A percentile compares a stretch with the other conserved stretches of the same genome.
Conservation (phyloP, 2,888 invertebrate species). For the Tubiluchus corallicola region DNA sequence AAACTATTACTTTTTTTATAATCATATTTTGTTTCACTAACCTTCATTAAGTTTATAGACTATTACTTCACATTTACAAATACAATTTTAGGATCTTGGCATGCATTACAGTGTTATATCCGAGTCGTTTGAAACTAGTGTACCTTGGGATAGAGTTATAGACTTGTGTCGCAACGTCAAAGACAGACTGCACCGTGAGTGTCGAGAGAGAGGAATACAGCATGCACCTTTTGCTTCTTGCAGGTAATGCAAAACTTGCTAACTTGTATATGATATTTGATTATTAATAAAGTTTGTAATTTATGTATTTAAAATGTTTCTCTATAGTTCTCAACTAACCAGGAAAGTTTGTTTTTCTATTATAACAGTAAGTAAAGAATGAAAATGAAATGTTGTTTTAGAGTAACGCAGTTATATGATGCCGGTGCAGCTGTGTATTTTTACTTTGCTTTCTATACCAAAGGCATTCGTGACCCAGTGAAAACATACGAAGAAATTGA, state of each 20-base stretch:
- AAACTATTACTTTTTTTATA: too few relatives aligned
- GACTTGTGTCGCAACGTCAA: slow-evolving; percentile 76
- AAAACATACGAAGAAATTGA: slow-evolving; percentile 68
- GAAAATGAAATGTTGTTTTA: too few relatives aligned
- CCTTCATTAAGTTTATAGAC: too few relatives aligned
- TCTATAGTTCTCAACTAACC: too few relatives aligned
- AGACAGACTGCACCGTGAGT: slow-evolving; percentile 43
- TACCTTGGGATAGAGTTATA: slow-evolving; percentile 76
- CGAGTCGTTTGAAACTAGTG: slow-evolving; percentile 97
- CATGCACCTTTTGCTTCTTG: slow-evolving; percentile 33
- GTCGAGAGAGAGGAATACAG: slow-evolving; percentile 31
- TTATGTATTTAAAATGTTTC: too few relatives aligned
- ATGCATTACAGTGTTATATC: slow-evolving; percentile 69
- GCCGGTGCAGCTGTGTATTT: slow-evolving; percentile 91
- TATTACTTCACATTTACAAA: too few relatives aligned
- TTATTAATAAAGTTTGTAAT: too few relatives aligned
- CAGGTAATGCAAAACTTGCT: slow-evolving; percentile 23
- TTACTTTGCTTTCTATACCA: slow-evolving; percentile 65
- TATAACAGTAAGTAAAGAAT: too few relatives aligned
- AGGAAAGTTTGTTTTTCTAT: too few relatives aligned
- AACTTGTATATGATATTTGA: too few relatives aligned
- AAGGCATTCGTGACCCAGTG: slow-evolving; percentile 43
- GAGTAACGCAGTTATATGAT: slow-evolving; percentile 89
- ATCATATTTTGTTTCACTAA: too few relatives aligned
- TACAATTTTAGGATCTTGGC: slow-evolving; percentile 69